A percentile compares a stretch with the other conserved stretches of the same genome.
Evolutionary conservation across 2,113 vertebrate species (phyloP).

Genomic region (Cyprinodon variegatus): DNA sequence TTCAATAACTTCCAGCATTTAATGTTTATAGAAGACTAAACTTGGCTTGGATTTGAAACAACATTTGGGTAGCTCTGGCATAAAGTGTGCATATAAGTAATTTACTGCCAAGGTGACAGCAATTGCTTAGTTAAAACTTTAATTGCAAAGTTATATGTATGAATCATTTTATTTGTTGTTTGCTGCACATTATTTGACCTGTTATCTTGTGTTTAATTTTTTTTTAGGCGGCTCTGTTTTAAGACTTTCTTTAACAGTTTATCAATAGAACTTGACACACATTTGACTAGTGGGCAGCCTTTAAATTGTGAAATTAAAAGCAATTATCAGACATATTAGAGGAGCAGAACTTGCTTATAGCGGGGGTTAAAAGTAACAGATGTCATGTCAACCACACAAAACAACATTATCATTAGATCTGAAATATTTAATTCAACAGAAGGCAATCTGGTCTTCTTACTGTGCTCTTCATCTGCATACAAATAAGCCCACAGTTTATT

Average conservation of each 20-base stretch:
- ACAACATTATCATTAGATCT: neutral
- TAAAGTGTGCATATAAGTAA: too few species aligned
- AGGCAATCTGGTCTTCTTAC: conserved; percentile 1
- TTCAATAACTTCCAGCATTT: too few species aligned
- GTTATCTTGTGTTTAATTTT: neutral
- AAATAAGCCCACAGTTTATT: conserved; percentile 2
- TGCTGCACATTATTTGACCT: neutral
- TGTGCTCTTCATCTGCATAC: conserved; percentile 8
- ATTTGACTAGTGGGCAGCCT: conserved; percentile 17
- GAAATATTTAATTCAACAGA: neutral
- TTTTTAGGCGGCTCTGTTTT: neutral
- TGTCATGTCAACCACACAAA: neutral
- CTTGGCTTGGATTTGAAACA: too few species aligned
- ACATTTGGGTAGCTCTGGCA: too few species aligned
- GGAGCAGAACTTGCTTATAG: neutral
- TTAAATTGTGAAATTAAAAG: conserved; percentile 15
- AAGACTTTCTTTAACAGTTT: neutral
- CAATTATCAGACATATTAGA: neutral
- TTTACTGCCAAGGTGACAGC: neutral
- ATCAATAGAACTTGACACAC: conserved; percentile 8
- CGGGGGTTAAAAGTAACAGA: neutral
- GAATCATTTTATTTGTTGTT: too few species aligned
- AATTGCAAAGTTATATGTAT: neutral
- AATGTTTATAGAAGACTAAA: too few species aligned
- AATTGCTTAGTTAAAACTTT: neutral